phyloP scores from a whole-genome alignment of 2,113 vertebrate species.

The Pitta sordida region DNA sequence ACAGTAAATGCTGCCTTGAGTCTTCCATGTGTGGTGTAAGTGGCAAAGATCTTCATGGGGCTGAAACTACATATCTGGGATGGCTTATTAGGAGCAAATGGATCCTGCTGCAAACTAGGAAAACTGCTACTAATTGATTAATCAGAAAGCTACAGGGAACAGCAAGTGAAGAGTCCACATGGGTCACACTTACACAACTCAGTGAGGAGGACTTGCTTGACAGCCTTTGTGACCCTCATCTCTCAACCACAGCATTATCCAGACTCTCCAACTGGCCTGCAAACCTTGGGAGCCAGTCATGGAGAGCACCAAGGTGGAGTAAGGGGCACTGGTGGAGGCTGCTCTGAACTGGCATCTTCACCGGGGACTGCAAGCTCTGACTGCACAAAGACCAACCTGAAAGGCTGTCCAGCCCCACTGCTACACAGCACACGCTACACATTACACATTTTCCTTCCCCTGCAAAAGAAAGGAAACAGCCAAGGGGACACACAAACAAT shows the following conservation, averaged over 20 bases:
- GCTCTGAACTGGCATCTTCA: not conserved
- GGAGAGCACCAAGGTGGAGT: not conserved
- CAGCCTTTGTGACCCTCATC: not conserved
- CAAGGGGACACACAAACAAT: not conserved
- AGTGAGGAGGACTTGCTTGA: not conserved
- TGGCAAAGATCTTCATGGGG: not conserved
- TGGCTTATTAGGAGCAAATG: not conserved
- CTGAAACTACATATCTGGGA: not conserved
- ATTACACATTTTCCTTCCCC: not conserved
- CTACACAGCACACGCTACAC: not conserved
- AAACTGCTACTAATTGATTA: not conserved
- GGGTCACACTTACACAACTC: not conserved
- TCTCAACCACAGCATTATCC: not conserved
- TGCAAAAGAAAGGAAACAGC: not conserved
- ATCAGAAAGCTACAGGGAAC: not conserved
- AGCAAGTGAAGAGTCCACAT: not conserved
- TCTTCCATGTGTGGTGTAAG: fast-evolving
- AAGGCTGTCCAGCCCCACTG: not conserved
- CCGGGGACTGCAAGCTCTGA: not conserved
- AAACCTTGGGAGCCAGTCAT: not conserved
- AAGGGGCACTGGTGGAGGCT: not conserved
- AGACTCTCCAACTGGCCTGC: fast-evolving
- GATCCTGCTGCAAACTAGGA: not conserved
- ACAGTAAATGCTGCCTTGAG: not conserved
- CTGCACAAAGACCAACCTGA: not conserved